Conservation (phyloP, 2,888 invertebrate genomes). For the Andrena flavipes region DNA sequence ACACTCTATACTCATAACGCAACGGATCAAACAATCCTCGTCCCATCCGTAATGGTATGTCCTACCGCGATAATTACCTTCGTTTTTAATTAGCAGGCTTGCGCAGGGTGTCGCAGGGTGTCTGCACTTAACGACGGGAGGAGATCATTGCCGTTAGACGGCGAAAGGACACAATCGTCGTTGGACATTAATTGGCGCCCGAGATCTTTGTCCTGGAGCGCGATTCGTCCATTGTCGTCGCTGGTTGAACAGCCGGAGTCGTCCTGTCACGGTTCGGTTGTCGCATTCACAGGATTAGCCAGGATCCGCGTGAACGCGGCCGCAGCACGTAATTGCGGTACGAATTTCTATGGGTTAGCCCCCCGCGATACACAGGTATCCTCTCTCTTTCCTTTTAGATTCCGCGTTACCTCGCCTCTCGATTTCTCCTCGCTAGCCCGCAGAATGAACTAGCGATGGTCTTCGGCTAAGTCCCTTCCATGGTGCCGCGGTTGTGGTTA, state of each 20-base stretch:
- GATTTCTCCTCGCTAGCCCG: constrained; percentile 58
- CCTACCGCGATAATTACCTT: neutral
- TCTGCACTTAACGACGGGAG: constrained; percentile 30
- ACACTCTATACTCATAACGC: too few species aligned
- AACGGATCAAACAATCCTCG: neutral
- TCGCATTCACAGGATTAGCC: constrained; percentile 82
- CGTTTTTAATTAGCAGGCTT: constrained; percentile 49
- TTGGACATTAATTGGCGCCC: constrained; percentile 84
- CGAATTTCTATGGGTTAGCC: constrained; percentile 78
- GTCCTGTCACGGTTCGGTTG: constrained; percentile 82
- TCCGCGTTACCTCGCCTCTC: constrained; percentile 51
- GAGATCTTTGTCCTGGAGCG: constrained; percentile 83
- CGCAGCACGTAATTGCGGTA: constrained; percentile 80
- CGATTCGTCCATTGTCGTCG: constrained; percentile 81
- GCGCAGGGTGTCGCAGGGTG: constrained; percentile 1
- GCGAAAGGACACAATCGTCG: constrained; percentile 77
- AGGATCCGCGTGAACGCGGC: constrained; percentile 78
- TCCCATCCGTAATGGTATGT: neutral
- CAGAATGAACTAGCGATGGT: constrained; percentile 60
- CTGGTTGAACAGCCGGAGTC: constrained; percentile 70
- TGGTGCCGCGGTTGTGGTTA: constrained; percentile 45
- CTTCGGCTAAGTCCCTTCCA: constrained; percentile 55
- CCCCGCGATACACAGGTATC: constrained; percentile 66
- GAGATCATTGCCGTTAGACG: constrained; percentile 40
- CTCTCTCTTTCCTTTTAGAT: constrained; percentile 62